Evolutionary conservation across 2,113 vertebrate species (phyloP).

Genomic region (Grallaria varia): DNA sequence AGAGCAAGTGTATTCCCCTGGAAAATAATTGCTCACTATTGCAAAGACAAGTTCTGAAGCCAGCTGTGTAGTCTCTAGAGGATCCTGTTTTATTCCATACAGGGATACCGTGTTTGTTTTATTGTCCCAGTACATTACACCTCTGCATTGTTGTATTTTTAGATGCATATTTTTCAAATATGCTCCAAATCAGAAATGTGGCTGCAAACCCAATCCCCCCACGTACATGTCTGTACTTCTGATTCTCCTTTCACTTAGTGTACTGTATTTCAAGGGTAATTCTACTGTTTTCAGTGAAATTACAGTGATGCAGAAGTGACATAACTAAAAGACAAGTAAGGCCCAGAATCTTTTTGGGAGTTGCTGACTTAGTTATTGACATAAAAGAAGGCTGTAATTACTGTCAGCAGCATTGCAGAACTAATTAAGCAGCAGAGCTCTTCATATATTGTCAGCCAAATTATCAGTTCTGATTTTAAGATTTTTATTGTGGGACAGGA

Average conservation of each 20-base stretch:
- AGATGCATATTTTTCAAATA: background rate
- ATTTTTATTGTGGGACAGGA: background rate
- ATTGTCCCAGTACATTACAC: background rate
- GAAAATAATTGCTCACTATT: background rate
- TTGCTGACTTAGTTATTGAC: conserved; percentile 28
- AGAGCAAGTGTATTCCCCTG: background rate
- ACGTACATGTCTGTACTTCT: background rate
- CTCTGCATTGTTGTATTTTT: background rate
- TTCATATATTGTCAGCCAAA: conserved; percentile 31
- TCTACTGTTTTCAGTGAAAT: background rate
- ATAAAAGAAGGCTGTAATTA: conserved; percentile 38
- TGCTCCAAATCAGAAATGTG: background rate
- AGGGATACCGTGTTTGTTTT: background rate
- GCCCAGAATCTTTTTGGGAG: background rate
- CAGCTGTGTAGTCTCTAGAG: background rate
- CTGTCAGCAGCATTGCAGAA: conserved; percentile 36
- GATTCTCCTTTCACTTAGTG: background rate
- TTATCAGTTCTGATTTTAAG: conserved; percentile 12
- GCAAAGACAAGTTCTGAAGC: background rate
- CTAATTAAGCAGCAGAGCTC: conserved; percentile 9
- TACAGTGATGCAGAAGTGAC: background rate
- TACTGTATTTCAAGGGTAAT: background rate
- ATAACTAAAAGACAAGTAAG: background rate
- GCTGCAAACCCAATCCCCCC: background rate
- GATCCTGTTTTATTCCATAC: background rate